phyloP scores from a whole-genome alignment of 2,113 vertebrate genomes.

The Cyanoderma ruficeps region DNA sequence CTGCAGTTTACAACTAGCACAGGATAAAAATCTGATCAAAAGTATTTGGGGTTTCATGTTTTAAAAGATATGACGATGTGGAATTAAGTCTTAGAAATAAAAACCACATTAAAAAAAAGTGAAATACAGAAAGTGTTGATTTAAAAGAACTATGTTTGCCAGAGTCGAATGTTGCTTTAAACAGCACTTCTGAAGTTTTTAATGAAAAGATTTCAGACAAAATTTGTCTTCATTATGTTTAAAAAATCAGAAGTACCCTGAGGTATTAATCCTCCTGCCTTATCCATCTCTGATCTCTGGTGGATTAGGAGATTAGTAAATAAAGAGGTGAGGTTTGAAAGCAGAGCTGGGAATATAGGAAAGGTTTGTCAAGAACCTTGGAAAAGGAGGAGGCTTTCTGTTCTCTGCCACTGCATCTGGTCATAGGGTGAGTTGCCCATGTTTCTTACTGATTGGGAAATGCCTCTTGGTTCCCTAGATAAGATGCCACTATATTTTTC shows the following conservation, averaged over 20 bases:
- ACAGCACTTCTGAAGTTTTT: neutral
- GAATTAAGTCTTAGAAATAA: neutral
- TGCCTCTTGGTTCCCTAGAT: neutral
- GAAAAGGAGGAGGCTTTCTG: neutral
- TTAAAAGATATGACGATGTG: neutral
- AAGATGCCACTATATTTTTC: neutral
- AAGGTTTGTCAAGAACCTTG: neutral
- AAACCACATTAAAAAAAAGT: neutral
- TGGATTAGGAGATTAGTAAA: neutral
- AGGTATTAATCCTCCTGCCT: neutral
- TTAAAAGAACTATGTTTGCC: neutral
- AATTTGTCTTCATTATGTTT: neutral
- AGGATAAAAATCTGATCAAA: neutral
- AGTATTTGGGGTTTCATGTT: neutral
- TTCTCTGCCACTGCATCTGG: neutral
- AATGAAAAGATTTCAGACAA: neutral
- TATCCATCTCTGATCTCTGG: neutral
- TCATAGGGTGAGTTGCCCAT: accelerated
- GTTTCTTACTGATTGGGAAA: neutral
- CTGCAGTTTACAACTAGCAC: neutral
- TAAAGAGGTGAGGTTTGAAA: neutral
- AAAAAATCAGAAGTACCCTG: neutral
- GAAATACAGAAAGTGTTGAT: neutral
- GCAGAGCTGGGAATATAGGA: neutral
- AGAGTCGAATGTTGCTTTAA: neutral